Evolutionary conservation across 1,140 invertebrate species (phyloP).

Genomic region (Drosophila pachea): DNA sequence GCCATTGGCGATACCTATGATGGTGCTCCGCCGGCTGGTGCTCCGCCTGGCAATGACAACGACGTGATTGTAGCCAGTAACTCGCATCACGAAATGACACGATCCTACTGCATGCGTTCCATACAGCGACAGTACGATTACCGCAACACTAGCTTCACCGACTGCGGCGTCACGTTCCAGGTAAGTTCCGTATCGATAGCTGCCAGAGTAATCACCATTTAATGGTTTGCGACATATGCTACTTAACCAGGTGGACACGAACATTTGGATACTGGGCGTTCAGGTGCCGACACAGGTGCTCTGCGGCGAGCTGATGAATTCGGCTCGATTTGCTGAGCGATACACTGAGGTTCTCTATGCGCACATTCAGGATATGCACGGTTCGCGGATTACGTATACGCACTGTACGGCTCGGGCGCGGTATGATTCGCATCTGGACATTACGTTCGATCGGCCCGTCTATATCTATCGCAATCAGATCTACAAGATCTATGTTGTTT

Average conservation of each 20-base stretch:
- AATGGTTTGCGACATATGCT: no score
- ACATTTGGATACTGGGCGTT: conserved; percentile 86
- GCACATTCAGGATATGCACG: conserved; percentile 87
- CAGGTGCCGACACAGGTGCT: conserved; percentile 83
- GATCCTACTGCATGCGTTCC: conserved; percentile 84
- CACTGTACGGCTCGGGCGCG: conserved; percentile 87
- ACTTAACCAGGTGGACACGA: conserved; percentile 83
- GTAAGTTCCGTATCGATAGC: not conserved
- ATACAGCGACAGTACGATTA: conserved; percentile 83
- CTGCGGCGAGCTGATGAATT: conserved; percentile 79
- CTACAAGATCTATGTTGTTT: conserved; percentile 88
- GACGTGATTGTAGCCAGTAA: conserved; percentile 37
- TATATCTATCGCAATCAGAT: conserved; percentile 87
- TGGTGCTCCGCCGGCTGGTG: not conserved
- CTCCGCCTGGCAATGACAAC: conserved; percentile 46
- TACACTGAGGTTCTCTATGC: conserved; percentile 90
- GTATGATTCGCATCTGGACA: conserved; percentile 85
- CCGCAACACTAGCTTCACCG: conserved; percentile 85
- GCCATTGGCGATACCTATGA: conserved; percentile 49
- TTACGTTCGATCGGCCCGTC: conserved; percentile 88
- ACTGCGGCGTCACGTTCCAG: conserved; percentile 86
- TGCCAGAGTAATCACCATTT: no score
- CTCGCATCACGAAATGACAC: conserved; percentile 79
- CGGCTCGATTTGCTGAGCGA: conserved; percentile 73
- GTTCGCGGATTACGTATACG: conserved; percentile 87